phyloP scores from a whole-genome alignment of 1,140 invertebrate genomes.

The Drosophila murphyi region DNA sequence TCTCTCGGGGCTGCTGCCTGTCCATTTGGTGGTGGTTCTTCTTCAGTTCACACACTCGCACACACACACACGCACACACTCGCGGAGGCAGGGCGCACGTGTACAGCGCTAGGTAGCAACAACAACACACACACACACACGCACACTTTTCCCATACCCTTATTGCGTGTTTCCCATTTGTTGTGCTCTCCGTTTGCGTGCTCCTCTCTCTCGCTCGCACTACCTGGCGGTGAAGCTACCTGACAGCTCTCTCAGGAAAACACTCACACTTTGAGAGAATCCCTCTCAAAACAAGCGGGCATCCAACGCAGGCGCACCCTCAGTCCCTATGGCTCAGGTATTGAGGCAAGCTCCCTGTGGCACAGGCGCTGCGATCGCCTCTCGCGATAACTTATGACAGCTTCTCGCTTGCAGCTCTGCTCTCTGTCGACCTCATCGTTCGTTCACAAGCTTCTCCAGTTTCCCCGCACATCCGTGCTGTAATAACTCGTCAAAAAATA shows the following conservation, averaged over 20 bases:
- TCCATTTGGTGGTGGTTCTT: conserved; percentile 77
- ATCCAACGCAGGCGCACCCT: conserved; percentile 68
- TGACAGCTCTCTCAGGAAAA: conserved; percentile 28
- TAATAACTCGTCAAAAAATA: conserved; percentile 35
- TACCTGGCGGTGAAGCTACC: conserved; percentile 24
- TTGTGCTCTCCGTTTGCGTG: conserved; percentile 35
- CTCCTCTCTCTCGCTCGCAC: conserved; percentile 9
- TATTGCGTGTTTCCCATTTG: conserved; percentile 78
- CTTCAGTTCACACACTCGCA: conserved; percentile 56
- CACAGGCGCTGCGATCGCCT: conserved; percentile 18
- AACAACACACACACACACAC: conserved; percentile 26
- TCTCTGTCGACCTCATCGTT: conserved; percentile 11
- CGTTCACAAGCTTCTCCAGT: conserved; percentile 53
- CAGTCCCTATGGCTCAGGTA: conserved; percentile 10
- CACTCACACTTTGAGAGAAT: conserved; percentile 19
- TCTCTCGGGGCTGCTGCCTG: conserved; percentile 41
- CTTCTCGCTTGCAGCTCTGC: conserved; percentile 32
- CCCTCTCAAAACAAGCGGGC: conserved; percentile 11
- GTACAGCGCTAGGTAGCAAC: conserved; percentile 67
- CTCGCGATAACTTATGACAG: conserved; percentile 73
- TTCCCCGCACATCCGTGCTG: conserved; percentile 49
- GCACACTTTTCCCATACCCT: conserved; percentile 71
- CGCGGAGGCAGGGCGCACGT: conserved; percentile 39
- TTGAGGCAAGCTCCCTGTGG: conserved; percentile 39
- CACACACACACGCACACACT: conserved; percentile 32